Percentiles rank a stretch among this genome's conserved stretches.
These are phyloP conservation scores for Tiphia femorata DNA, from an alignment of 2,888 invertebrate genomes.

Conservation along the genomic window DNA sequence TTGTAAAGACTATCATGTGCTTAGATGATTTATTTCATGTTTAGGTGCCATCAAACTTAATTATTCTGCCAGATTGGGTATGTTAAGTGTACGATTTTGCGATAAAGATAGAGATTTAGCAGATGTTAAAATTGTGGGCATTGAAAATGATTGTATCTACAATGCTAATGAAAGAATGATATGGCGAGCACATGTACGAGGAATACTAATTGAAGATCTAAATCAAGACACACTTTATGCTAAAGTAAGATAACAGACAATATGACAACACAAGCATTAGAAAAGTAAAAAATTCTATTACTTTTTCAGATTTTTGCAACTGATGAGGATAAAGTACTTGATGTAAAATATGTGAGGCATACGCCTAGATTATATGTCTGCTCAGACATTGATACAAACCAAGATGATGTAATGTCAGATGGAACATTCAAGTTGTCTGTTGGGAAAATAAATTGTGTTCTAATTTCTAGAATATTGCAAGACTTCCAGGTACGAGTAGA, in stretches of 20 bases:
- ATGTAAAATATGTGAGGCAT: slow-evolving; percentile 82
- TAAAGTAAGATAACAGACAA: slow-evolving; percentile 76
- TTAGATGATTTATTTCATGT: slow-evolving; percentile 21
- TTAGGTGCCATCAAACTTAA: slow-evolving; percentile 72
- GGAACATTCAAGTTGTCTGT: slow-evolving; percentile 79
- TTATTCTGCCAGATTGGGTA: slow-evolving; percentile 74
- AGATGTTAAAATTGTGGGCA: slow-evolving; percentile 75
- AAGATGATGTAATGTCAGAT: slow-evolving; percentile 74
- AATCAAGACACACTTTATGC: slow-evolving; percentile 82
- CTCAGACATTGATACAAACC: slow-evolving; percentile 69
- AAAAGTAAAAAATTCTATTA: slow-evolving; percentile 21
- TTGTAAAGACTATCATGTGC: neutral
- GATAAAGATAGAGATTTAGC: slow-evolving; percentile 80
- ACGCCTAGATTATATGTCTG: slow-evolving; percentile 73
- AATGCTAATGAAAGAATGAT: slow-evolving; percentile 84
- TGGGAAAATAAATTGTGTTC: slow-evolving; percentile 80
- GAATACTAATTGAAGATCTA: slow-evolving; percentile 79
- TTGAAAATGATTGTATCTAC: slow-evolving; percentile 83
- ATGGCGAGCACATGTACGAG: slow-evolving; percentile 77
- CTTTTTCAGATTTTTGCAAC: slow-evolving; percentile 77
- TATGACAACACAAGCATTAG: no score
- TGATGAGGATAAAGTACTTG: slow-evolving; percentile 85
- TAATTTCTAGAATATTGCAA: slow-evolving; percentile 76
- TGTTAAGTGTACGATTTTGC: slow-evolving; percentile 76
- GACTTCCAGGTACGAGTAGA: slow-evolving; percentile 76